Conservation (phyloP, 2,797 vertebrate genomes). For the Mallotus villosus region DNA sequence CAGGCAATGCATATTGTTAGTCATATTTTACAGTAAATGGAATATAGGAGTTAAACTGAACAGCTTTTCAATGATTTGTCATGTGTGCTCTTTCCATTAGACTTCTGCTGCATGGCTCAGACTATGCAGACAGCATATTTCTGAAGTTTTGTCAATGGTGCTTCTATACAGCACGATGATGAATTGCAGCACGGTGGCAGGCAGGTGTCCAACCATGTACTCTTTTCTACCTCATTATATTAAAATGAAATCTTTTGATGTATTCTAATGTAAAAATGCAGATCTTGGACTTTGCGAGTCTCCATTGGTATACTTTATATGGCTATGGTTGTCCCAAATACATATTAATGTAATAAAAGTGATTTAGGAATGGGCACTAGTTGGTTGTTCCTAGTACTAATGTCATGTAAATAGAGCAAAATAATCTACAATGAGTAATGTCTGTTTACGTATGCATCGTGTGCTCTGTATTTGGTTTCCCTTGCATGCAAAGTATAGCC, state of each 20-base stretch:
- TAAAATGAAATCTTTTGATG: conserved; percentile 16
- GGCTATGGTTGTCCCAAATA: conserved; percentile 60
- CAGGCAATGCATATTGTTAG: conserved; percentile 42
- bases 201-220: not conserved
- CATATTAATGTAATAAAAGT: conserved; percentile 71
- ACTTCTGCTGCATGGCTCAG: conserved; percentile 26
- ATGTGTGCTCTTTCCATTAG: conserved; percentile 32
- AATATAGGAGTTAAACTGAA: conserved; percentile 21
- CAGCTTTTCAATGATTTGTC: conserved; percentile 18
- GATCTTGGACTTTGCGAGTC: conserved; percentile 14
- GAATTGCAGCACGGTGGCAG: not conserved
- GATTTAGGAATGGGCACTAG: conserved; percentile 68
- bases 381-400: conserved; percentile 64
- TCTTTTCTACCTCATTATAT: conserved; percentile 16
- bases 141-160: conserved; percentile 1
- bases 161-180: not conserved
- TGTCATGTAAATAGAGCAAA: conserved; percentile 77
- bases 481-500: conserved; percentile 75
- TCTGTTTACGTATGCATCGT: conserved; percentile 76
- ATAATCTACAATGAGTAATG: conserved; percentile 73
- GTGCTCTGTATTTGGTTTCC: conserved; percentile 67
- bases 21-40: conserved; percentile 49
- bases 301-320: conserved; percentile 47
- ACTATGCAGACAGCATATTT: conserved; percentile 30
- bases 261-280: conserved; percentile 26